Percentiles rank a stretch among this genome's conserved stretches.
phyloP scores from a whole-genome alignment of 2,888 invertebrate species.

The Tricholauxania praeusta region DNA sequence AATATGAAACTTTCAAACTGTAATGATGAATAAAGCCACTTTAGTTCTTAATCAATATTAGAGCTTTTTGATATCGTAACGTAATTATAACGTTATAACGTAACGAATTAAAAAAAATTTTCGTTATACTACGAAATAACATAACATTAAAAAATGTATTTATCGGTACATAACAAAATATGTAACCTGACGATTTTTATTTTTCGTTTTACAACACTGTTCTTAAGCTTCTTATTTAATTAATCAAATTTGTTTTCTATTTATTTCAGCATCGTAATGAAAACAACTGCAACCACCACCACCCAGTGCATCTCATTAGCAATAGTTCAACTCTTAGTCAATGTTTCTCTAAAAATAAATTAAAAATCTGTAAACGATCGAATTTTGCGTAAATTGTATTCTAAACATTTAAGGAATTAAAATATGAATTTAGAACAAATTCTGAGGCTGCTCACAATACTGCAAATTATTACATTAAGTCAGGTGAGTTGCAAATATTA shows the following conservation, averaged over 20 bases:
- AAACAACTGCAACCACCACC: neutral
- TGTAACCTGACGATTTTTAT: no score
- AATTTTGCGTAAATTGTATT: slow-evolving; percentile 1
- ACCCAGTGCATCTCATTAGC: neutral
- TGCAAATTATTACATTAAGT: slow-evolving; percentile 56
- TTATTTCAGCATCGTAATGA: neutral
- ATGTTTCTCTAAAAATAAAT: neutral
- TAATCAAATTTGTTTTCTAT: neutral
- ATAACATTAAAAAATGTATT: no score
- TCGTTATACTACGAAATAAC: no score
- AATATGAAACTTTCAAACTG: no score
- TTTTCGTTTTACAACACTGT: no score
- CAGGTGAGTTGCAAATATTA: slow-evolving; percentile 55
- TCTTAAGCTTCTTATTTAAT: no score
- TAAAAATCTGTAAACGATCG: neutral
- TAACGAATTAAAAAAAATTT: no score
- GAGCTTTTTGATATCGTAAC: no score
- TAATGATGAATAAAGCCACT: no score
- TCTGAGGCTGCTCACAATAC: slow-evolving; percentile 54
- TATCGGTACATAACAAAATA: no score
- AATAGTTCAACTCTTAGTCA: slow-evolving; percentile 2
- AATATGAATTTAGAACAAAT: slow-evolving; percentile 49
- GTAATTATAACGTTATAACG: no score
- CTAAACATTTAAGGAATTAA: slow-evolving; percentile 22
- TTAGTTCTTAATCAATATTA: no score